A percentile compares a stretch with the other conserved stretches of the same genome.
These are phyloP conservation scores for Leguminivora glycinivorella DNA, from an alignment of 1,140 invertebrate genomes.

Conservation along the genomic window DNA sequence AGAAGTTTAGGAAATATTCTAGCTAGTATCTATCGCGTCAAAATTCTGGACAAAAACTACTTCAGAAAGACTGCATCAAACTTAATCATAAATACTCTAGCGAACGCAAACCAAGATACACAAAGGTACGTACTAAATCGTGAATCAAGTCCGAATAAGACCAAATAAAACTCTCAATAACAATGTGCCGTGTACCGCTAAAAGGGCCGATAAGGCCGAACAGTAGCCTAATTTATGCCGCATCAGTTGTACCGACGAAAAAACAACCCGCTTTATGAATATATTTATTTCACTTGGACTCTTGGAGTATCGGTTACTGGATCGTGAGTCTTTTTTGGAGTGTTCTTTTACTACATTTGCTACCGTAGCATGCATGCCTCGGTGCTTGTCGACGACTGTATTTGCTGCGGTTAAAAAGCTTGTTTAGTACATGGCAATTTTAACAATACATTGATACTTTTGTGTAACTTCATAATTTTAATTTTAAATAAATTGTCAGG, in stretches of 20 bases:
- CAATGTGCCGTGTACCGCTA: constrained; percentile 28
- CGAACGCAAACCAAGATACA: neutral
- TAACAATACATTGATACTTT: too few species aligned
- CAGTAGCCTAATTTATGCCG: constrained; percentile 24
- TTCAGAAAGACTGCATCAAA: neutral
- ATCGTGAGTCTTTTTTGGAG: neutral
- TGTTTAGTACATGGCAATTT: too few species aligned
- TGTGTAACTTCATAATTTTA: too few species aligned
- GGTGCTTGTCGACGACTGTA: neutral
- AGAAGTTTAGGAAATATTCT: too few species aligned
- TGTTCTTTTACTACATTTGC: neutral
- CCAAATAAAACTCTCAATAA: constrained; percentile 22
- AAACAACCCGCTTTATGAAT: constrained; percentile 20
- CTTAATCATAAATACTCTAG: neutral
- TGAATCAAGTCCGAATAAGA: constrained; percentile 3
- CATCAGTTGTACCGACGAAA: constrained; percentile 11
- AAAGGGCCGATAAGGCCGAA: constrained; percentile 23
- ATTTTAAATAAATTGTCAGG: too few species aligned
- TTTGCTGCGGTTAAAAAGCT: neutral
- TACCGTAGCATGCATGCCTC: neutral
- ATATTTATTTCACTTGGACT: constrained; percentile 18
- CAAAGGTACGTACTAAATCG: constrained; percentile 3
- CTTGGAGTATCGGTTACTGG: neutral
- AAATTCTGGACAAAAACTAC: too few species aligned
- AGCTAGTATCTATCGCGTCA: too few species aligned